phyloP scores from a whole-genome alignment of 23 tunicate genomes.

The Ciona savignyi region DNA sequence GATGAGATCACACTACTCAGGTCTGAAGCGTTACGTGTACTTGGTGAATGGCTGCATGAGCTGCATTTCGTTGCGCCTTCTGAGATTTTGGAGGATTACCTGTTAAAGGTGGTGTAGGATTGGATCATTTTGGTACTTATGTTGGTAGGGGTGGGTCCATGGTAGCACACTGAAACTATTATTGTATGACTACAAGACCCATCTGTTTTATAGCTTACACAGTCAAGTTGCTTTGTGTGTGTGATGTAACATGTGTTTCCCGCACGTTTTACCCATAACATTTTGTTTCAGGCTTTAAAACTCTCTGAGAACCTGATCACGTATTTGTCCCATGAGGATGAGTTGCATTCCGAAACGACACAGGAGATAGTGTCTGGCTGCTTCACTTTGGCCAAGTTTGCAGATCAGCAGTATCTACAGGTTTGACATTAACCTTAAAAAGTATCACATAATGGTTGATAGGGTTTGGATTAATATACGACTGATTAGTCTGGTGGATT shows the following conservation, averaged over 20 bases:
- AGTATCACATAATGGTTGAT: too few relatives aligned
- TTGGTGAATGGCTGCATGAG: slow-evolving; percentile 42
- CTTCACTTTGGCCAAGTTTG: background rate
- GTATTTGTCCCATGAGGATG: background rate
- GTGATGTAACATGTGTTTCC: too few relatives aligned
- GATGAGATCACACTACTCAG: slow-evolving; percentile 1
- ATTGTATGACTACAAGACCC: too few relatives aligned
- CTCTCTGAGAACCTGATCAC: background rate
- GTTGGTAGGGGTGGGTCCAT: too few relatives aligned
- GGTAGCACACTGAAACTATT: background rate
- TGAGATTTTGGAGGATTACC: slow-evolving; percentile 51
- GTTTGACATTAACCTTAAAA: background rate
- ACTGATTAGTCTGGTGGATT: too few relatives aligned
- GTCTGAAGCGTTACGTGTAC: slow-evolving; percentile 11
- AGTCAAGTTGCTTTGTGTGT: too few relatives aligned
- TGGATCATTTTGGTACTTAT: background rate
- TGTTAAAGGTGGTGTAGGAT: slow-evolving; percentile 8
- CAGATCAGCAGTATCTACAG: background rate
- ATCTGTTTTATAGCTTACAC: too few relatives aligned
- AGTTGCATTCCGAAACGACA: background rate
- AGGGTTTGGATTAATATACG: background rate
- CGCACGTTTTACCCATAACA: too few relatives aligned
- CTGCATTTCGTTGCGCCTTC: slow-evolving; percentile 36
- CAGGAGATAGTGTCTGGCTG: background rate
- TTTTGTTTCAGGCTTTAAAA: background rate